These are phyloP conservation scores for Euglossa dilemma DNA, from an alignment of 1,140 invertebrate genomes.

Conservation along the genomic window DNA sequence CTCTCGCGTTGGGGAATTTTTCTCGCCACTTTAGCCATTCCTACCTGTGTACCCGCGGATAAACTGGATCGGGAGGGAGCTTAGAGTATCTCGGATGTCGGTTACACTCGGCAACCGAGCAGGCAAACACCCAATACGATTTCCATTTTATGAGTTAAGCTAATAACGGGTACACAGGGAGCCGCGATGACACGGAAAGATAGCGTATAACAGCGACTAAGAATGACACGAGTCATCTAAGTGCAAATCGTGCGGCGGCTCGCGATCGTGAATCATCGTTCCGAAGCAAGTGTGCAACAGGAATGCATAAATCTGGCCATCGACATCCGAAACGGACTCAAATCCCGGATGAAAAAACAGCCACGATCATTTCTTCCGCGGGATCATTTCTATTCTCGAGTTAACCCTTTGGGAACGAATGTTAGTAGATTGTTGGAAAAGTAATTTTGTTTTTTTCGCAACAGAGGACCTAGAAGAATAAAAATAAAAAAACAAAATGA, in stretches of 20 bases:
- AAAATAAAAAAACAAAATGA: too few relatives aligned
- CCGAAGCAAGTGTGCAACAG: neutral
- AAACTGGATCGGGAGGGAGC: neutral
- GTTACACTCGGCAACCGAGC: neutral
- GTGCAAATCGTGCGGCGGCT: neutral
- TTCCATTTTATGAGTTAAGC: constrained; percentile 13
- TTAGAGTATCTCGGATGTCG: neutral
- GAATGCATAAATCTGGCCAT: constrained; percentile 15
- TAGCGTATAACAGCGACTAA: constrained; percentile 26
- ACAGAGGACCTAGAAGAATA: too few relatives aligned
- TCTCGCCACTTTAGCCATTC: neutral
- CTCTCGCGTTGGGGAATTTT: neutral
- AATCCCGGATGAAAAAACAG: too few relatives aligned
- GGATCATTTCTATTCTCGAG: neutral
- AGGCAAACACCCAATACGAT: neutral
- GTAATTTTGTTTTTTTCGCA: too few relatives aligned
- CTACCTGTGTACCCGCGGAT: neutral
- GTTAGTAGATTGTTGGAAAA: too few relatives aligned
- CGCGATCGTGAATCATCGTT: constrained; percentile 27
- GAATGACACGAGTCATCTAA: constrained; percentile 36
- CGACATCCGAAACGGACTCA: neutral
- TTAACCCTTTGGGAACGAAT: too few relatives aligned
- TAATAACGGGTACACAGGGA: constrained; percentile 10
- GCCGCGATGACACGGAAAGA: constrained; percentile 34
- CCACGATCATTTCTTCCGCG: neutral